Conservation (phyloP, 2,113 vertebrate genomes). For the Lophura nycthemera region DNA sequence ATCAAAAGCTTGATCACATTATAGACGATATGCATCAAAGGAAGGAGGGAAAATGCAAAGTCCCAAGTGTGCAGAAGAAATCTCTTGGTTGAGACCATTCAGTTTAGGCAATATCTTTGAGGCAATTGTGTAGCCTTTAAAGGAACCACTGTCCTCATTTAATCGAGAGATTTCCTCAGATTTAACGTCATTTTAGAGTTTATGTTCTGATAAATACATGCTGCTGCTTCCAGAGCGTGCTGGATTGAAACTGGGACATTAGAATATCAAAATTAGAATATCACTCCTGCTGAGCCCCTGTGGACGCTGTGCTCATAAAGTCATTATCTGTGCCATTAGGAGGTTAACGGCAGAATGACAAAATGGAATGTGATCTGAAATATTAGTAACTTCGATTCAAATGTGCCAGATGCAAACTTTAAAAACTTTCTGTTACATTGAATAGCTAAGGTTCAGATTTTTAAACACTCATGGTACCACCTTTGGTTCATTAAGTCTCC, state of each 20-base stretch:
- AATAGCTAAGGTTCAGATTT: neutral
- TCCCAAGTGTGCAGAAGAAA: neutral
- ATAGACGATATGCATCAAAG: neutral
- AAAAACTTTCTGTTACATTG: neutral
- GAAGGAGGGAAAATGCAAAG: neutral
- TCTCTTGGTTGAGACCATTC: neutral
- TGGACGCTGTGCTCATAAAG: fast-evolving
- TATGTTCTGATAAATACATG: neutral
- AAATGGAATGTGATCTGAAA: neutral
- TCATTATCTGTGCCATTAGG: neutral
- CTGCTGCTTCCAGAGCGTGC: neutral
- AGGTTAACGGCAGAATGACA: fast-evolving
- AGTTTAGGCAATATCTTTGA: neutral
- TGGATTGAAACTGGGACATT: neutral
- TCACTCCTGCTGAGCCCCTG: neutral
- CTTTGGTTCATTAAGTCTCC: neutral
- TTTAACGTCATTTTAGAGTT: neutral
- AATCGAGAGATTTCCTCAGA: neutral
- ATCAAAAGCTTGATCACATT: neutral
- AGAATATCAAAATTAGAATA: neutral
- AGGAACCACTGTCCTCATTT: neutral
- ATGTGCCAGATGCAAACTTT: neutral
- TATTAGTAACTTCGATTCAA: neutral
- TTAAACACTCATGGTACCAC: neutral
- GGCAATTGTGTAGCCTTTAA: neutral